Evolutionary conservation across 1,140 invertebrate genomes (phyloP).

Genomic region (Lepidurus couesii): DNA sequence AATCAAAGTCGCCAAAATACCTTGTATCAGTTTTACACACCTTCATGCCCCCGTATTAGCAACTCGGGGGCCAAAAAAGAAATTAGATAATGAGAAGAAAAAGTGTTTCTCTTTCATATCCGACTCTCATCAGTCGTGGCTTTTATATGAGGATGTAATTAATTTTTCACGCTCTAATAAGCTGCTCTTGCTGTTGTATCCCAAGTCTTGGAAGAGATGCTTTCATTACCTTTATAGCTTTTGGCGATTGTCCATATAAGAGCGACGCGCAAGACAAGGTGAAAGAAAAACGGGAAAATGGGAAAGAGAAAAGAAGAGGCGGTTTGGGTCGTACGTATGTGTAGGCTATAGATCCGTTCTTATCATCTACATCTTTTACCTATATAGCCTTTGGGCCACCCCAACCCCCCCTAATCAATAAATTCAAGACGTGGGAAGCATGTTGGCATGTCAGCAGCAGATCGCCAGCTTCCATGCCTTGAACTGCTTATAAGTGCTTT

Average conservation of each 20-base stretch:
- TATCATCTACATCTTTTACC: slow-evolving; percentile 22
- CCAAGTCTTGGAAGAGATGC: neutral
- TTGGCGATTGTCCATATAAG: neutral
- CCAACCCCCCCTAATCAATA: slow-evolving; percentile 18
- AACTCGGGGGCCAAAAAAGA: neutral
- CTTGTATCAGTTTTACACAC: too few species aligned
- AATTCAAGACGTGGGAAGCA: slow-evolving; percentile 14
- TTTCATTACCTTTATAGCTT: neutral
- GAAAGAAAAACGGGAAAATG: neutral
- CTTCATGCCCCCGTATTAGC: neutral
- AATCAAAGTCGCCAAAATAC: too few species aligned
- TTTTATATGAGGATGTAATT: neutral
- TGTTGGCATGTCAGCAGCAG: slow-evolving; percentile 13
- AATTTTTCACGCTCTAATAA: slow-evolving; percentile 16
- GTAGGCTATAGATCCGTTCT: slow-evolving; percentile 1
- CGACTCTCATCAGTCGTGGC: neutral
- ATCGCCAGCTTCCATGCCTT: neutral
- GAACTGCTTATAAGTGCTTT: neutral
- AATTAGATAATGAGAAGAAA: neutral
- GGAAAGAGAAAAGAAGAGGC: neutral
- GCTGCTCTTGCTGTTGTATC: neutral
- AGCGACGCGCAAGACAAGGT: neutral
- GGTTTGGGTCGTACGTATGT: neutral
- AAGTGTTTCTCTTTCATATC: neutral
- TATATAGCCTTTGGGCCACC: neutral